Conservation (phyloP, 2,797 vertebrate genomes). For the Thripadectes ignobilis region DNA sequence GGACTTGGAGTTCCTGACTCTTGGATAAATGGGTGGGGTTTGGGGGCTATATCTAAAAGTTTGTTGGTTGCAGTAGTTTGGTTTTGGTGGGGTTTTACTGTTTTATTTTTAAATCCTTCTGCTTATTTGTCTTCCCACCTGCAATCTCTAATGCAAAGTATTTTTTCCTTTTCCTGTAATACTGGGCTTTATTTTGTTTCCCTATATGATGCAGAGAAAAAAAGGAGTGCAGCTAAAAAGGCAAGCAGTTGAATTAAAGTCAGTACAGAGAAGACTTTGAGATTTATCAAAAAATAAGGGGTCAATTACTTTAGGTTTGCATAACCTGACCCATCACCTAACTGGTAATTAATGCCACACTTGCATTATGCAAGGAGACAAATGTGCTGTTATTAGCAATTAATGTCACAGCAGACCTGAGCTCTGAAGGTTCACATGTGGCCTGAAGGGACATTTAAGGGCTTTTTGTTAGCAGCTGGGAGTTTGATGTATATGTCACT, state of each 20-base stretch:
- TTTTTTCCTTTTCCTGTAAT: background rate
- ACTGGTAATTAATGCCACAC: background rate
- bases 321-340: background rate
- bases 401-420: background rate
- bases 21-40: accelerated
- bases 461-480: background rate
- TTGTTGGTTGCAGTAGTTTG: background rate
- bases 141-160: background rate
- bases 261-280: background rate
- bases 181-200: background rate
- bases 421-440: background rate
- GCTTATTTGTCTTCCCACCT: background rate
- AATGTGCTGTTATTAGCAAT: background rate
- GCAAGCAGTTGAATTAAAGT: background rate
- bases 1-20: background rate
- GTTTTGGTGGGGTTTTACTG: accelerated
- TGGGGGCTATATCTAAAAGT: background rate
- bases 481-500: background rate
- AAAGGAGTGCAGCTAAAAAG: background rate
- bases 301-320: background rate
- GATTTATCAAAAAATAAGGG: background rate
- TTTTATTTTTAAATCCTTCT: background rate
- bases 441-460: background rate
- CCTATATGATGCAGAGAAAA: background rate
- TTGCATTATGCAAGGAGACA: background rate